phyloP scores from a whole-genome alignment of 2,797 vertebrate species.

The Podarcis lilfordi region DNA sequence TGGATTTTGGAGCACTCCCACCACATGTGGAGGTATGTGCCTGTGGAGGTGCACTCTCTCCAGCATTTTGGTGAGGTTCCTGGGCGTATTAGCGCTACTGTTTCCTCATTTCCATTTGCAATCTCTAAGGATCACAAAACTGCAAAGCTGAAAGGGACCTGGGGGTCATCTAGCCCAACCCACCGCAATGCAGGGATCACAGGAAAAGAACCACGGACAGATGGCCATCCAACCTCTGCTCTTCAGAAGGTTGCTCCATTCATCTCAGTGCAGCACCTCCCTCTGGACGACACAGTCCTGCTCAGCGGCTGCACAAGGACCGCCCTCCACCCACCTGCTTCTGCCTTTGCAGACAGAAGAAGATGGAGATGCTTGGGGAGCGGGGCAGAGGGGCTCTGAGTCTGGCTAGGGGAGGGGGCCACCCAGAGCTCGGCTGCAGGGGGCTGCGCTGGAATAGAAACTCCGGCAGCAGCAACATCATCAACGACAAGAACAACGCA shows the following conservation, averaged over 20 bases:
- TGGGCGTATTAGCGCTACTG: not conserved
- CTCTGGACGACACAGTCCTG: not conserved
- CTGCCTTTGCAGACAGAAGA: not conserved
- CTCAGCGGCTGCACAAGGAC: too few relatives aligned
- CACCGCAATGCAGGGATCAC: too few relatives aligned
- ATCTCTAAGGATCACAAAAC: too few relatives aligned
- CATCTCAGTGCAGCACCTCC: too few relatives aligned
- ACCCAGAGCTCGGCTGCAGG: not conserved
- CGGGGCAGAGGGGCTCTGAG: not conserved
- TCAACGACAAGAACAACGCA: accelerated
- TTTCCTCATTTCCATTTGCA: not conserved
- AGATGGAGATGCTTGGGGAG: not conserved
- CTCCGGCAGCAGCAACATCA: not conserved
- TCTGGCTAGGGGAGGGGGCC: not conserved
- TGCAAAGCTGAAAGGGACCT: too few relatives aligned
- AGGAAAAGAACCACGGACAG: not conserved
- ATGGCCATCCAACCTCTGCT: too few relatives aligned
- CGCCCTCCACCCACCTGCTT: not conserved
- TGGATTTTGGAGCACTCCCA: too few relatives aligned
- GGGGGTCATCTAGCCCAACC: too few relatives aligned
- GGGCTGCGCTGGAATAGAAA: not conserved
- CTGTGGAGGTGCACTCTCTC: too few relatives aligned
- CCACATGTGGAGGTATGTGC: too few relatives aligned
- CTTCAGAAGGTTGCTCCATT: too few relatives aligned
- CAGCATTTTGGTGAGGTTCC: too few relatives aligned